A percentile compares a stretch with the other conserved stretches of the same genome.
Conservation (phyloP, 1,140 invertebrate genomes). For the Aphaenogaster ashmeadi region DNA sequence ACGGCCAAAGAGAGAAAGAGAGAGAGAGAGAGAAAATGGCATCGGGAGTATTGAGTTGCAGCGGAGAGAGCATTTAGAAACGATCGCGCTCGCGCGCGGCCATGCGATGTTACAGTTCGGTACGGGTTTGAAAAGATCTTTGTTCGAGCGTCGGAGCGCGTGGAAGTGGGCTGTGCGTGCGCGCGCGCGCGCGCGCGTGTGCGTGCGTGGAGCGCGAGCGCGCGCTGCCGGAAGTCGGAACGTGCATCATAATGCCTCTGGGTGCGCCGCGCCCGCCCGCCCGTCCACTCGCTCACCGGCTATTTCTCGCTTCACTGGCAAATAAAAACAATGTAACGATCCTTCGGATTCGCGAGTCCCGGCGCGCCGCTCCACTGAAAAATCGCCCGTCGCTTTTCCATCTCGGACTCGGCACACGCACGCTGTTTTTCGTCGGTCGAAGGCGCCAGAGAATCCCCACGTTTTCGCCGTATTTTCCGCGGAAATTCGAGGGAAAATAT, state of each 20-base stretch:
- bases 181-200: constrained; percentile 62
- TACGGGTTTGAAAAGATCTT: constrained; percentile 85
- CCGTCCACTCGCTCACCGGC: constrained; percentile 66
- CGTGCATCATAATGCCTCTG: constrained; percentile 84
- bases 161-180: constrained; percentile 80
- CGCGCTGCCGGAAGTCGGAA: constrained; percentile 81
- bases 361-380: neutral
- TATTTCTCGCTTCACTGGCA: constrained; percentile 87
- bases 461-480: neutral
- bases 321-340: constrained; percentile 83
- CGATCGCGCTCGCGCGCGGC: constrained; percentile 64
- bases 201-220: constrained; percentile 63
- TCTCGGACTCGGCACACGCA: neutral
- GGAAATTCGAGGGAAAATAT: neutral
- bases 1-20: neutral
- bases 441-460: neutral
- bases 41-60: constrained; percentile 73
- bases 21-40: constrained; percentile 9
- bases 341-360: neutral
- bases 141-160: constrained; percentile 78
- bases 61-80: constrained; percentile 71
- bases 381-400: neutral
- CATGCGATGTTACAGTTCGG: constrained; percentile 81
- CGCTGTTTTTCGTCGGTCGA: neutral
- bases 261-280: constrained; percentile 80